Evolutionary conservation across 2,888 invertebrate species (phyloP).

Genomic region (Pristionchus fissidentatus): DNA sequence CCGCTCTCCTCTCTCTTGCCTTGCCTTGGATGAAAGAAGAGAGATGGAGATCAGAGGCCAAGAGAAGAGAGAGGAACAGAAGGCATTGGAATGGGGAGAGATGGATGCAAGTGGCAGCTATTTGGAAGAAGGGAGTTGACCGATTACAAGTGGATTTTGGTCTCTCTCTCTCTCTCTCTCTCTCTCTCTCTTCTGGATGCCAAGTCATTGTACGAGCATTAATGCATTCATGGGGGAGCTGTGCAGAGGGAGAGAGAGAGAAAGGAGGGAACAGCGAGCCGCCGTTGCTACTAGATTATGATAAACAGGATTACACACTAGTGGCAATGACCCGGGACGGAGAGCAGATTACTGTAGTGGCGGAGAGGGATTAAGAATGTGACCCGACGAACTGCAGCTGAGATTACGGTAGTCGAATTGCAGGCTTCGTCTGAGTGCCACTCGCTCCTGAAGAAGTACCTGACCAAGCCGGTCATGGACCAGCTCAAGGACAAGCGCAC

Average conservation of each 20-base stretch:
- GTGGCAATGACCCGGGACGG: not conserved
- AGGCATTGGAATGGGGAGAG: too few relatives aligned
- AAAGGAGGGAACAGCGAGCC: not conserved
- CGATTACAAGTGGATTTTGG: not conserved
- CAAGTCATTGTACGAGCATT: not conserved
- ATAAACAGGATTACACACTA: not conserved
- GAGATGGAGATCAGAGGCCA: conserved; percentile 6
- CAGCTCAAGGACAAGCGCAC: conserved; percentile 93
- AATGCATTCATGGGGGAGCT: not conserved
- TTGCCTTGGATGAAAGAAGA: not conserved
- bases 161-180: not conserved
- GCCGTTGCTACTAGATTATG: not conserved
- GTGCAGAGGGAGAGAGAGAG: not conserved
- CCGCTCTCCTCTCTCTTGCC: not conserved
- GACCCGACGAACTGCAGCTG: conserved; percentile 15
- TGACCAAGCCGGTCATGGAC: conserved; percentile 88
- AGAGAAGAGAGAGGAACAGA: too few relatives aligned
- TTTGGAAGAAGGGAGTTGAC: too few relatives aligned
- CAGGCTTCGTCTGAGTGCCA: conserved; percentile 84
- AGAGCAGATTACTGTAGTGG: not conserved
- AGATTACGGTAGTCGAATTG: conserved; percentile 39
- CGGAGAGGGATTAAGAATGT: not conserved
- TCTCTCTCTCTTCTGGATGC: not conserved
- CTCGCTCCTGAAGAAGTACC: conserved; percentile 95
- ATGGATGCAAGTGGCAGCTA: conserved; percentile 27